These are phyloP conservation scores for Stenoptilia bipunctidactyla DNA, from an alignment of 2,888 invertebrate species.

Conservation along the genomic window DNA sequence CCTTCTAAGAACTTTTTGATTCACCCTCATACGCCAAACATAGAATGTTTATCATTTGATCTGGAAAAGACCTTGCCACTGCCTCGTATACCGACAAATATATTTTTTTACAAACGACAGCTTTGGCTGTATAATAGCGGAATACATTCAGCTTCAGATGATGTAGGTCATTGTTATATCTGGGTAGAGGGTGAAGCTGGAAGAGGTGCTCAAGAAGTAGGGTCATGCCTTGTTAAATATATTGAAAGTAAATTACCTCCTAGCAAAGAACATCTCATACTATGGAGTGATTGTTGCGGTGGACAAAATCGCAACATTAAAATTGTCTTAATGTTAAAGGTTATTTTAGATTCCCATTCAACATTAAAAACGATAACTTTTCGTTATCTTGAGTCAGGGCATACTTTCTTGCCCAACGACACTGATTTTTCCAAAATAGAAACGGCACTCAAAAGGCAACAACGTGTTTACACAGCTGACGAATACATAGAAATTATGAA, in stretches of 20 bases:
- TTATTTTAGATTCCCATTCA: not conserved
- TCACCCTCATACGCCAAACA: too few species aligned
- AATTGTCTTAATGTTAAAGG: constrained; percentile 4
- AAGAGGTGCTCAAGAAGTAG: constrained; percentile 8
- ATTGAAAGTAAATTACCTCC: constrained; percentile 5
- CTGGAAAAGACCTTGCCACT: constrained; percentile 14
- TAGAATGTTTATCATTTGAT: constrained; percentile 15
- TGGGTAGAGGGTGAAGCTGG: constrained; percentile 13
- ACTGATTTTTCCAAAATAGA: constrained; percentile 6
- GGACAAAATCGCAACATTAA: constrained; percentile 7
- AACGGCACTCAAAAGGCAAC: constrained; percentile 1
- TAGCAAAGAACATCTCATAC: constrained; percentile 3
- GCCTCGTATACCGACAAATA: constrained; percentile 14
- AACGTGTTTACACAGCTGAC: constrained; percentile 3
- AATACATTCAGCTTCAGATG: constrained; percentile 12
- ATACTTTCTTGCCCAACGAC: constrained; percentile 5
- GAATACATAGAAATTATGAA: constrained; percentile 3
- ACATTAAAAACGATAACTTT: constrained; percentile 2
- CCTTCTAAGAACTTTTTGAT: too few species aligned
- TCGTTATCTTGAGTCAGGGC: constrained; percentile 1
- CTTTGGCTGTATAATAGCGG: constrained; percentile 14
- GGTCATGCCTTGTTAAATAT: constrained; percentile 12
- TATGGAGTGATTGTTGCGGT: constrained; percentile 11
- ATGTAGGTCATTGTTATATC: constrained; percentile 10
- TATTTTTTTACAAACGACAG: constrained; percentile 16